These are phyloP conservation scores for Variabilichromis moorii DNA, from an alignment of 2,113 vertebrate species.

Conservation along the genomic window DNA sequence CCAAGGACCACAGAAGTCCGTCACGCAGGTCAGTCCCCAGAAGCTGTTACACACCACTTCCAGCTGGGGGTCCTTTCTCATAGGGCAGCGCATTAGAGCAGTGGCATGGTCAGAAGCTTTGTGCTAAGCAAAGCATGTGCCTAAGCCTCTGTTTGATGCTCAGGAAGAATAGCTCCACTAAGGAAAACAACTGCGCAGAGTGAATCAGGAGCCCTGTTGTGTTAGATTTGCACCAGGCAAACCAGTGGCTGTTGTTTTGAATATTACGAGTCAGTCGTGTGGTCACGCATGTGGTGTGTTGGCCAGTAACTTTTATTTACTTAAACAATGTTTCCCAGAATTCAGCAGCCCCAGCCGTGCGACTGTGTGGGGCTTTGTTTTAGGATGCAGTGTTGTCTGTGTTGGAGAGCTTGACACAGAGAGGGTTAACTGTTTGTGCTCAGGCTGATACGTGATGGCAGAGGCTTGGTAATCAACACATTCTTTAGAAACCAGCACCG, in stretches of 20 bases:
- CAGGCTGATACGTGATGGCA: constrained; percentile 56
- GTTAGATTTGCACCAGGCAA: constrained; percentile 11
- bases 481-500: constrained; percentile 58
- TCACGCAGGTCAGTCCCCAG: constrained; percentile 75
- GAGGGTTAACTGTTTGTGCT: constrained; percentile 28
- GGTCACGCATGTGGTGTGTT: constrained; percentile 50
- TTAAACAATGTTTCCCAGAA: constrained; percentile 62
- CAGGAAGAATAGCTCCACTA: neutral
- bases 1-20: constrained; percentile 68
- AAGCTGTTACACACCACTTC: neutral
- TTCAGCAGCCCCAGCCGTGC: neutral
- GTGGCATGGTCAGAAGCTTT: neutral
- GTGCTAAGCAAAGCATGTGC: constrained; percentile 37
- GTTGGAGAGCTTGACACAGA: neutral
- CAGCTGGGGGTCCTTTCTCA: neutral
- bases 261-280: constrained; percentile 55
- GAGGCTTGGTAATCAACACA: constrained; percentile 59
- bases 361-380: constrained; percentile 2
- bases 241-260: constrained; percentile 50
- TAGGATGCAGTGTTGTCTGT: neutral
- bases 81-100: neutral
- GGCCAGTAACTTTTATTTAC: constrained; percentile 60
- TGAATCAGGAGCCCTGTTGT: constrained; percentile 2
- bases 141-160: constrained; percentile 40
- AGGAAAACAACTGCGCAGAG: constrained; percentile 17